Evolutionary conservation across 2,113 vertebrate species (phyloP).

Genomic region (Paedocypris sp.): DNA sequence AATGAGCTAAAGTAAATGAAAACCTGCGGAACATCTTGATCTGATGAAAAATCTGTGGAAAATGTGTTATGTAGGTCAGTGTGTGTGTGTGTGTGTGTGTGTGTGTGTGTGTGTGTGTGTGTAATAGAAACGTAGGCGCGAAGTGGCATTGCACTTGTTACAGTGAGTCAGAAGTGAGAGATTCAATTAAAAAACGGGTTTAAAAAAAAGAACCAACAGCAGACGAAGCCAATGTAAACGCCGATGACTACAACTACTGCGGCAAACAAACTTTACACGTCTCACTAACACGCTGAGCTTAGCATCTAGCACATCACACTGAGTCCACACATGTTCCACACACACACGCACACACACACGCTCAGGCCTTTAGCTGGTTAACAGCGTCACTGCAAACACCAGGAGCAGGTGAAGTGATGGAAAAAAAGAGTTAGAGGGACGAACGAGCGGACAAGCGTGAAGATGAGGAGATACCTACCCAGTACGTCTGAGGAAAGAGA

Average conservation of each 20-base stretch:
- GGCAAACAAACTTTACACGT: too few species aligned
- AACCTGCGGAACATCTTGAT: too few species aligned
- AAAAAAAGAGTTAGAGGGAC: slow-evolving; percentile 38
- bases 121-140: too few species aligned
- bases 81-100: neutral
- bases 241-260: too few species aligned
- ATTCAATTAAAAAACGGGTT: neutral
- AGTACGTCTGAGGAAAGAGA: slow-evolving; percentile 67
- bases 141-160: neutral
- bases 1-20: too few species aligned
- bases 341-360: too few species aligned
- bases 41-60: neutral
- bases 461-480: slow-evolving; percentile 70
- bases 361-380: too few species aligned
- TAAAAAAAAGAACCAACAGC: neutral
- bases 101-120: neutral
- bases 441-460: slow-evolving; percentile 36
- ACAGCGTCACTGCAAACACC: too few species aligned
- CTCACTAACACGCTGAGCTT: too few species aligned
- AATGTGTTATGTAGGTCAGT: neutral
- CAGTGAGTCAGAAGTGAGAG: neutral
- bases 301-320: too few species aligned
- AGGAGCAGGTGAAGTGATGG: slow-evolving; percentile 7
- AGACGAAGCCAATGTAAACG: too few species aligned
- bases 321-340: too few species aligned